Conservation (phyloP, 64 coral and sea anemone genomes). For the Cladopsammia gracilis region DNA sequence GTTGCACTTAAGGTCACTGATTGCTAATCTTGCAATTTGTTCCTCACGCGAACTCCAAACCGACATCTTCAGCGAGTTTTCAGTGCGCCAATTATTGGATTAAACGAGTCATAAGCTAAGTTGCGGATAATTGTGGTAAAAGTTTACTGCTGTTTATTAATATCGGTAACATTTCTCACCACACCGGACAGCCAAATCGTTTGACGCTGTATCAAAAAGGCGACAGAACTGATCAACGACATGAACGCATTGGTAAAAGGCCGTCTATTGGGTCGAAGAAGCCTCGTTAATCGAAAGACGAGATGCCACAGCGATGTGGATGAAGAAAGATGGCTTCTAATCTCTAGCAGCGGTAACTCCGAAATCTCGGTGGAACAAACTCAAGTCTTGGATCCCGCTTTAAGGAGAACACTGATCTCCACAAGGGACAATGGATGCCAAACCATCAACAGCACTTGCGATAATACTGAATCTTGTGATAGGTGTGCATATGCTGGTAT, state of each 20-base stretch:
- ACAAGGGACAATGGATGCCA: neutral
- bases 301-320: neutral
- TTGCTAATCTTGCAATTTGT: neutral
- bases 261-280: neutral
- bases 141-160: no score
- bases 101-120: no score
- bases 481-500: neutral
- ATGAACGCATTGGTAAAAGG: neutral
- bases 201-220: no score
- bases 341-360: constrained; percentile 3
- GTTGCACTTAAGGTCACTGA: neutral
- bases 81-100: no score
- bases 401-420: constrained; percentile 1
- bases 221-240: neutral
- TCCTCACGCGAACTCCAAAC: no score
- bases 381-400: neutral
- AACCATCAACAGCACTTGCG: neutral
- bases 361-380: neutral
- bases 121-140: no score
- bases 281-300: neutral
- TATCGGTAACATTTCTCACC: no score
- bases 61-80: no score
- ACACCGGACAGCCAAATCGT: no score
- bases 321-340: constrained; percentile 12
- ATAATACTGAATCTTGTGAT: neutral